Conservation (phyloP, 2,888 invertebrate genomes). For the Hyposoter dolosus region DNA sequence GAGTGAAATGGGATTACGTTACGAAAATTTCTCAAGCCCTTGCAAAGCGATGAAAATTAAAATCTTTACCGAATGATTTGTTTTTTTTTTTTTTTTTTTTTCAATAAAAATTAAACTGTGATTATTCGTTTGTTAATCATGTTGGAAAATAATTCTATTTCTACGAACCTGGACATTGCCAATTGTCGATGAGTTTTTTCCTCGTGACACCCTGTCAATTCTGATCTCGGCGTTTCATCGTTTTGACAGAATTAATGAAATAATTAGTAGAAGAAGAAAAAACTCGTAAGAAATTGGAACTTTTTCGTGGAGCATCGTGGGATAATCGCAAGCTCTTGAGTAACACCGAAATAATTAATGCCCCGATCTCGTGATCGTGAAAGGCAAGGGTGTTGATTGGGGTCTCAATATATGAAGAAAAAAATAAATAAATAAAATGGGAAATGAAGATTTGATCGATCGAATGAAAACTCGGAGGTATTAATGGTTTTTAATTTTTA, state of each 20-base stretch:
- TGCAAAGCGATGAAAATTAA: neutral
- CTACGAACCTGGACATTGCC: neutral
- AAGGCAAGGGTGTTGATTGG: neutral
- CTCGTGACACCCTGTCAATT: neutral
- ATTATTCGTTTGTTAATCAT: neutral
- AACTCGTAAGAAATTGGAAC: neutral
- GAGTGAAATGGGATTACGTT: neutral
- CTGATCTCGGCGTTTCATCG: neutral
- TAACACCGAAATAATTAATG: neutral
- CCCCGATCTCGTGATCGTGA: neutral
- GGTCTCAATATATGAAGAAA: neutral
- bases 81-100: neutral
- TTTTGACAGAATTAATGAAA: neutral
- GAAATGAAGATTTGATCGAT: constrained; percentile 28
- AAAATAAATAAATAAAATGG: constrained; percentile 23
- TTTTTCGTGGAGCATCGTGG: neutral
- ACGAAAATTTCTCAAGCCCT: neutral
- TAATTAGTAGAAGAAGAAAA: neutral
- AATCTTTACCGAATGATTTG: neutral
- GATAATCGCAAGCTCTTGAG: neutral
- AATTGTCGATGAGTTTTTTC: neutral
- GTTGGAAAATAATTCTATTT: neutral
- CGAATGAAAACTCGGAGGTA: constrained; percentile 66
- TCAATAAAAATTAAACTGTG: neutral
- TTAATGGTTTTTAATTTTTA: constrained; percentile 83